Evolutionary conservation across 2,113 vertebrate species (phyloP), one percentile per base, ranked within the genome.

Genomic region (Corythaeola cristata): DNA sequence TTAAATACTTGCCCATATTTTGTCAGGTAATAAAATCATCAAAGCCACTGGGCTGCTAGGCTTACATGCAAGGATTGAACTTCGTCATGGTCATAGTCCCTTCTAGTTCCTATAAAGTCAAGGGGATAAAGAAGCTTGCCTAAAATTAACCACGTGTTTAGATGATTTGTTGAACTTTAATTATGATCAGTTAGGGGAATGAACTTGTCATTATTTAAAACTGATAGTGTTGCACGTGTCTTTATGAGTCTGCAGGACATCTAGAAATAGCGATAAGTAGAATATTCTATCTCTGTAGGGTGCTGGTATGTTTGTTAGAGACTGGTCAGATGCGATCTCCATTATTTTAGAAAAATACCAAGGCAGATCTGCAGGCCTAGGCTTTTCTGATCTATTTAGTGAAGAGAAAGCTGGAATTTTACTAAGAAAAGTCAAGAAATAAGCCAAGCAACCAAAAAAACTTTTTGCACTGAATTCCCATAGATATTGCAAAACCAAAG

Each of bases 401-500:
- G 9, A 84, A 75, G 7, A 63, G 32, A 91, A 84, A 72, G 21
- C 19, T 9, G 9, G n/a, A 91, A 92, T 91, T 97, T 98, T 89
- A 45, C 30, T 74, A 37, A 85, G 91, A 77, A 94, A 84, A 41
- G 26, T 72, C 22, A 89, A 94, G 86, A 97, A 93, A 93, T 88
- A 69, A 97, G 66, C 94, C 12, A 59, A 84, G 47, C 13, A 79
- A 78, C 20, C 12, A 72, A 89, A 76, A 92, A 92, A 63, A 71
- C 39, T 91, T 96, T 96, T 96, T 72, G n/a, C 32, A 50, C 53
- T 97, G 94, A 94, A 88, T 96, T 98, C 71, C 28, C 16, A 47
- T n/a, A 87, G 75, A 64, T 89, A 37, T 21, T 90, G 56, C 94
- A 96, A 97, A 97, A 95, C 91, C 71, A 96, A 84, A 92, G 80